These are phyloP conservation scores for Noctua fimbriata DNA, from an alignment of 2,888 invertebrate species.

Conservation along the genomic window DNA sequence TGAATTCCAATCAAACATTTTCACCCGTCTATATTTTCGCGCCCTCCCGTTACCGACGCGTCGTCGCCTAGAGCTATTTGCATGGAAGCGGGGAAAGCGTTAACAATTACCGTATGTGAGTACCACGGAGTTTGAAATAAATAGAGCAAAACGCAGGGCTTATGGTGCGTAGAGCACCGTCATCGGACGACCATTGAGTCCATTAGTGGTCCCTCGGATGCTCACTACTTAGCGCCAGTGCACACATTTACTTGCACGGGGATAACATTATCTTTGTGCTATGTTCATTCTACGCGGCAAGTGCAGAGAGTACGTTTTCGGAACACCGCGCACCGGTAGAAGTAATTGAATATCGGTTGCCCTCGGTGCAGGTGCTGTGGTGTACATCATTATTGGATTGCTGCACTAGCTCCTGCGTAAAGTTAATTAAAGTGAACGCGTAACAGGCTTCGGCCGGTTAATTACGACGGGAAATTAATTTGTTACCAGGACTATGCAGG, in stretches of 20 bases:
- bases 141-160: conserved; percentile 6
- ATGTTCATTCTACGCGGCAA: not conserved
- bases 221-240: not conserved
- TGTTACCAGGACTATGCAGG: not conserved
- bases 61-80: conserved; percentile 8
- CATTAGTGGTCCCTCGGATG: not conserved
- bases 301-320: not conserved
- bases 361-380: not conserved
- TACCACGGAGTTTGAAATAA: conserved; percentile 2
- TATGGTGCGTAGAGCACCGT: not conserved
- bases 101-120: conserved; percentile 3
- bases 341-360: not conserved
- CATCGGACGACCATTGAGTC: not conserved
- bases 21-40: conserved; percentile 6
- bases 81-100: conserved; percentile 1
- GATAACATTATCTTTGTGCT: not conserved
- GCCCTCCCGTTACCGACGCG: not conserved
- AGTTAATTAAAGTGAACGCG: conserved; percentile 1
- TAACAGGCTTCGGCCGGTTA: not conserved
- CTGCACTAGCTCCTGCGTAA: conserved; percentile 4
- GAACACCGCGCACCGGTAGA: not conserved
- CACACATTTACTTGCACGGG: not conserved
- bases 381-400: conserved; percentile 1
- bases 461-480: not conserved
- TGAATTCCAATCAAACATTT: conserved; percentile 5